These are phyloP conservation scores for Alectura lathami DNA, from an alignment of 2,113 vertebrate species.

Conservation along the genomic window DNA sequence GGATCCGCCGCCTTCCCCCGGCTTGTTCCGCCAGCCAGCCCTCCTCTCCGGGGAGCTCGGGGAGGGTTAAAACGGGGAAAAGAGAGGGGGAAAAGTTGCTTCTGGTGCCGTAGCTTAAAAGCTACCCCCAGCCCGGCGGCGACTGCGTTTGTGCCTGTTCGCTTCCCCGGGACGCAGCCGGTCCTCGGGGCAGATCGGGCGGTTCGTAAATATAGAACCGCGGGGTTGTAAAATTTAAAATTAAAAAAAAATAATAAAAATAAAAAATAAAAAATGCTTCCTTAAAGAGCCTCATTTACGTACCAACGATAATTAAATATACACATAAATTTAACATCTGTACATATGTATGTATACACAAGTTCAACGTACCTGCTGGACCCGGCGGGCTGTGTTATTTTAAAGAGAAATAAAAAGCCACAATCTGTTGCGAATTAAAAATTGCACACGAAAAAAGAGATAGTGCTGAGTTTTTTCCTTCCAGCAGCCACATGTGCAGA, in stretches of 20 bases:
- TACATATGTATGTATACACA: constrained; percentile 20
- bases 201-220: not conserved
- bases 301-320: constrained; percentile 3
- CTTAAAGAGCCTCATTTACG: not conserved
- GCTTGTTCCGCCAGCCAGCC: not conserved
- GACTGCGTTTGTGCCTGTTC: not conserved
- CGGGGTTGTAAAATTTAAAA: not conserved
- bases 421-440: constrained; percentile 66
- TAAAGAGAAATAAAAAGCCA: constrained; percentile 63
- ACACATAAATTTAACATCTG: constrained; percentile 33
- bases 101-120: not conserved
- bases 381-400: constrained; percentile 68
- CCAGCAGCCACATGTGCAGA: constrained; percentile 69
- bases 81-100: not conserved
- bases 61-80: not conserved
- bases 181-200: not conserved
- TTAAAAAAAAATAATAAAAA: not conserved
- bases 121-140: not conserved
- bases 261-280: not conserved
- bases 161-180: not conserved
- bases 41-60: not conserved
- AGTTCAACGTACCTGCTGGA: constrained; percentile 80
- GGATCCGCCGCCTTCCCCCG: not conserved
- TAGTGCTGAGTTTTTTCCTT: constrained; percentile 38
- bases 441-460: constrained; percentile 62